phyloP scores from a whole-genome alignment of 2,797 vertebrate species.

The Trachurus trachurus region DNA sequence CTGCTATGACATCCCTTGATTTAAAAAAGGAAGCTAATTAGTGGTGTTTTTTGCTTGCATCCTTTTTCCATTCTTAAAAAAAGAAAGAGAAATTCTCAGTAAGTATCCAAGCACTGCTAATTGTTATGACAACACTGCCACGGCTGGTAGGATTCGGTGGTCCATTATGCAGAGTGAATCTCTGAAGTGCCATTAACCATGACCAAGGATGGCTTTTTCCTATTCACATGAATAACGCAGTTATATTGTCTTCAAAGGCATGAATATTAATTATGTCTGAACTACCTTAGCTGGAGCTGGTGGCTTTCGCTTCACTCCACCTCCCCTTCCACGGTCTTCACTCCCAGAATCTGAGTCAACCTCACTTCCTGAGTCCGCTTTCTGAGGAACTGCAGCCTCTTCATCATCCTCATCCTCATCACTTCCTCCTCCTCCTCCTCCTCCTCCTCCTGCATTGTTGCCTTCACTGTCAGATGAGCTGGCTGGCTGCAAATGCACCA shows the following conservation, averaged over 20 bases:
- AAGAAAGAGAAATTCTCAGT: not conserved
- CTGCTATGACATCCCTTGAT: conserved; percentile 1
- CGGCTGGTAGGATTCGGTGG: too few species aligned
- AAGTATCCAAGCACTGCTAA: conserved; percentile 3
- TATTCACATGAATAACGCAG: not conserved
- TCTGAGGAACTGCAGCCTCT: conserved; percentile 77
- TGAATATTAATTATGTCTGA: not conserved
- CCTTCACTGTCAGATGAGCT: conserved; percentile 97
- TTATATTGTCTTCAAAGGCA: not conserved
- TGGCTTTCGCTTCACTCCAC: conserved; percentile 89
- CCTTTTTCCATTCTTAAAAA: not conserved
- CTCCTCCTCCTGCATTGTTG: conserved; percentile 85
- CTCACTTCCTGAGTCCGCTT: conserved; percentile 87
- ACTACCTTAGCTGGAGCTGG: conserved; percentile 87
- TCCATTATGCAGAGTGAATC: too few species aligned
- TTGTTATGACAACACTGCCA: not conserved
- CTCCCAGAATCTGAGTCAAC: conserved; percentile 92
- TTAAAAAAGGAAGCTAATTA: not conserved
- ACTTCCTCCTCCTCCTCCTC: conserved; percentile 78
- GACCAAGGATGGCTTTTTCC: not conserved
- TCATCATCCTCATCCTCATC: conserved; percentile 86
- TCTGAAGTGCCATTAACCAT: not conserved
- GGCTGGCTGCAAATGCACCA: conserved; percentile 82
- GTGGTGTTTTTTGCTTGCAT: not conserved
- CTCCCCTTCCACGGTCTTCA: conserved; percentile 83